A percentile compares a stretch with the other conserved stretches of the same genome.
Evolutionary conservation across 2,888 invertebrate genomes (phyloP).

Genomic region (Perizoma affinitatum): DNA sequence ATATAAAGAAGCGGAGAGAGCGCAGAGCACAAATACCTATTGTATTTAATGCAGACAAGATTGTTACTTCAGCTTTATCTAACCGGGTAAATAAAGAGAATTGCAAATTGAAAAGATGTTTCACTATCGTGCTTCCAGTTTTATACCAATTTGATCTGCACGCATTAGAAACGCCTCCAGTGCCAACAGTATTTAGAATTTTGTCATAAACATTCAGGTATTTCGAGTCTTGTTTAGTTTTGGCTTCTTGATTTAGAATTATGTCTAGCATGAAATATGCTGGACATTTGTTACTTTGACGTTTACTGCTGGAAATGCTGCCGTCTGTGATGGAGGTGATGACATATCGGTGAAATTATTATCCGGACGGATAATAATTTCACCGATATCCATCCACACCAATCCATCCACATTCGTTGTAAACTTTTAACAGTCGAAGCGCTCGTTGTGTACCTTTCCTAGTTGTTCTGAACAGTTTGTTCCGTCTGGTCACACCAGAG

Average conservation of each 20-base stretch:
- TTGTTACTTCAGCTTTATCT: background rate
- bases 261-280: constrained; percentile 17
- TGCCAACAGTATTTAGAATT: constrained; percentile 19
- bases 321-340: background rate
- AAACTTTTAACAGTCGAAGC: too few species aligned
- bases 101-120: background rate
- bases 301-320: constrained; percentile 9
- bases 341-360: background rate
- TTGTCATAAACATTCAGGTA: constrained; percentile 25
- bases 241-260: constrained; percentile 22
- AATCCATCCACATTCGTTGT: background rate
- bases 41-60: background rate
- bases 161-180: constrained; percentile 14
- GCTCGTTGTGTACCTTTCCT: too few species aligned
- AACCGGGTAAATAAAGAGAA: too few species aligned
- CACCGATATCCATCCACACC: too few species aligned
- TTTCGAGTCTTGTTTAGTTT: constrained; percentile 17
- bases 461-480: too few species aligned
- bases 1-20: background rate
- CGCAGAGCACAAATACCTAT: too few species aligned
- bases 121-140: constrained; percentile 4
- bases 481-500: too few species aligned
- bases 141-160: constrained; percentile 23
- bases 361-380: too few species aligned
- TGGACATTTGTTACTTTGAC: constrained; percentile 6